Percentiles rank a stretch among this genome's conserved stretches.
Conservation (phyloP, 2,113 vertebrate species). For the Tetrao urogallus region DNA sequence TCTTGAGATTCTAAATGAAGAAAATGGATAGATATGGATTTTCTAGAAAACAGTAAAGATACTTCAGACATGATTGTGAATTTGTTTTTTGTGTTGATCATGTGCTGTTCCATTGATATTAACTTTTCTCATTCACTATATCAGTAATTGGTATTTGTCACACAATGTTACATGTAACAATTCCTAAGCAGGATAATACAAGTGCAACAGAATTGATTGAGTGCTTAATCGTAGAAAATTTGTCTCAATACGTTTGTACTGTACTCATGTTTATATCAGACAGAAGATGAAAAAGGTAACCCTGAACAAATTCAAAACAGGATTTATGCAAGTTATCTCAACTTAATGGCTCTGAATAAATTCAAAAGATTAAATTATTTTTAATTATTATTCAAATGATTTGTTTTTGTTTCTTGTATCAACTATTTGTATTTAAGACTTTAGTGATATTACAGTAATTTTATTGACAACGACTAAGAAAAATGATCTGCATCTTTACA, state of each 20-base stretch:
- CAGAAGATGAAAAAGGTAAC: not conserved
- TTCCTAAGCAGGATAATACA: not conserved
- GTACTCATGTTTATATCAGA: not conserved
- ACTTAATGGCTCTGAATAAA: not conserved
- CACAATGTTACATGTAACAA: not conserved
- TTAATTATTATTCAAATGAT: not conserved
- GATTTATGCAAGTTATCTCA: not conserved
- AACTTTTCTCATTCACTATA: no score
- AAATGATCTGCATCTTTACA: rapidly evolving
- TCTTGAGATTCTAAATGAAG: not conserved
- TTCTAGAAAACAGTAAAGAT: no score
- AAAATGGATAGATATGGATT: no score
- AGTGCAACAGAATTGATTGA: not conserved
- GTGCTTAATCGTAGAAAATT: not conserved
- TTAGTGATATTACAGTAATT: not conserved
- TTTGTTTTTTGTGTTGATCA: no score
- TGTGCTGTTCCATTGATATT: no score
- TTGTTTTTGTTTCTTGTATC: not conserved
- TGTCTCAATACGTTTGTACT: not conserved
- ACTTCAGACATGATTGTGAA: no score
- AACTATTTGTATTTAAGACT: not conserved
- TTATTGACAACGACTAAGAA: not conserved
- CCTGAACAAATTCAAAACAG: not conserved
- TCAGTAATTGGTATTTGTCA: not conserved
- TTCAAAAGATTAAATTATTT: no score